These are phyloP conservation scores for Bufo bufo DNA, from an alignment of 2,113 vertebrate genomes.

Conservation along the genomic window DNA sequence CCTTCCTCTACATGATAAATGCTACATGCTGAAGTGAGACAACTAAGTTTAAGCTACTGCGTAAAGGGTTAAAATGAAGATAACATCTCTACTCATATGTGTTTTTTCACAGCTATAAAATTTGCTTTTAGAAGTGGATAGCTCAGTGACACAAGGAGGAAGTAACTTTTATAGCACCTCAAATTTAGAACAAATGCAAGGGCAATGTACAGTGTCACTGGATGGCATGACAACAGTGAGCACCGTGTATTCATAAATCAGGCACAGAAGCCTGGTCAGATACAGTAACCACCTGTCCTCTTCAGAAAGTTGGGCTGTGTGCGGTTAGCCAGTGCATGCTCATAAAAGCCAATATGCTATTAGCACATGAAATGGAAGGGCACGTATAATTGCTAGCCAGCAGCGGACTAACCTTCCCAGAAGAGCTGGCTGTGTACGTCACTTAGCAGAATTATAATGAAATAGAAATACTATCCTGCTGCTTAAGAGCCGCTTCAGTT, in stretches of 20 bases:
- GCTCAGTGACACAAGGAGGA: neutral
- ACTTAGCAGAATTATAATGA: conserved; percentile 42
- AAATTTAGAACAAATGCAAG: neutral
- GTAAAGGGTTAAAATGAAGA: neutral
- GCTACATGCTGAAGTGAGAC: no score
- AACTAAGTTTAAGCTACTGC: neutral
- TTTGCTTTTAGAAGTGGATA: neutral
- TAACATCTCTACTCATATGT: neutral
- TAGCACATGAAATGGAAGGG: conserved; percentile 34
- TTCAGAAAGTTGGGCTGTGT: conserved; percentile 7
- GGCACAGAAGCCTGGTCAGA: conserved; percentile 25
- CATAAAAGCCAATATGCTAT: conserved; percentile 41
- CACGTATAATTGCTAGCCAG: conserved; percentile 44
- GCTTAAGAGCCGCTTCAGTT: conserved; percentile 31
- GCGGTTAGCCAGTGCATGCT: conserved; percentile 17
- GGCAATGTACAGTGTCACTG: neutral
- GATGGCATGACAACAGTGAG: neutral
- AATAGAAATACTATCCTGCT: conserved; percentile 24
- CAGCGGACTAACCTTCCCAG: conserved; percentile 32
- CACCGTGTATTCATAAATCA: conserved; percentile 1
- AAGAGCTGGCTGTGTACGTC: conserved; percentile 27
- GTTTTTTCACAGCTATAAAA: neutral
- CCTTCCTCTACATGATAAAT: no score
- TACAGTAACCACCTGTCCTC: conserved; percentile 7
- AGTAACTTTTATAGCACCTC: neutral